phyloP scores from a whole-genome alignment of 2,113 vertebrate species.

The Forbesichthys agassizii region DNA sequence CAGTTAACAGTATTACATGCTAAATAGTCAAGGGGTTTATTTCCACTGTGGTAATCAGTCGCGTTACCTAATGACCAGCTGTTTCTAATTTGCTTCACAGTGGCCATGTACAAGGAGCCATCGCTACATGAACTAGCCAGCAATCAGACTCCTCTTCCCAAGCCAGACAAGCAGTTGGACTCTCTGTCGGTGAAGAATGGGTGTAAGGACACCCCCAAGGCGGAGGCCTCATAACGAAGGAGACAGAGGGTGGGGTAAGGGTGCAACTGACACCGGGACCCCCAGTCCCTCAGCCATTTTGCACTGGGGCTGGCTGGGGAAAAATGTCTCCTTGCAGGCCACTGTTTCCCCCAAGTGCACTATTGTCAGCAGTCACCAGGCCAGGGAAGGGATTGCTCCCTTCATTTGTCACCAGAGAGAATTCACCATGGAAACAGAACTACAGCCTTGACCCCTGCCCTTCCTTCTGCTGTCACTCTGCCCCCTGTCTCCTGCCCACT shows the following conservation, averaged over 20 bases:
- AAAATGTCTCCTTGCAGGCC: constrained; percentile 30
- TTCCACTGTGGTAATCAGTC: background rate
- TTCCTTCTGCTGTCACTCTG: background rate
- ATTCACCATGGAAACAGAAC: constrained; percentile 23
- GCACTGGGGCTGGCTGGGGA: constrained; percentile 54
- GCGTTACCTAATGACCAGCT: constrained; percentile 16
- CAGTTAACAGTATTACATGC: no score
- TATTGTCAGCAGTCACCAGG: constrained; percentile 17
- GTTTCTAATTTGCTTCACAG: constrained; percentile 54
- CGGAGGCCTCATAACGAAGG: constrained; percentile 77
- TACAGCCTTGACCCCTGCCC: background rate
- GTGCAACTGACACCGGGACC: constrained; percentile 57
- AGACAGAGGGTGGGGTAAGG: constrained; percentile 69
- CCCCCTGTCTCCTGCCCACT: no score
- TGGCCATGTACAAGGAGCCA: constrained; percentile 88
- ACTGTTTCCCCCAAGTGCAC: constrained; percentile 46
- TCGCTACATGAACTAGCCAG: constrained; percentile 81
- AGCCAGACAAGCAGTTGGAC: constrained; percentile 76
- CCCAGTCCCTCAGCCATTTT: constrained; percentile 48
- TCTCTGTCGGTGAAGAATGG: constrained; percentile 71
- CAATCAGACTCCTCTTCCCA: constrained; percentile 78
- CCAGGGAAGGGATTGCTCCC: constrained; percentile 45
- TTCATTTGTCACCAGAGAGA: constrained; percentile 37
- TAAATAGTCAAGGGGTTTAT: no score
- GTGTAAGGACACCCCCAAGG: constrained; percentile 71